Base-by-base conservation (phyloP, 2,113 vertebrate genomes). In the Athene noctua region DNA sequence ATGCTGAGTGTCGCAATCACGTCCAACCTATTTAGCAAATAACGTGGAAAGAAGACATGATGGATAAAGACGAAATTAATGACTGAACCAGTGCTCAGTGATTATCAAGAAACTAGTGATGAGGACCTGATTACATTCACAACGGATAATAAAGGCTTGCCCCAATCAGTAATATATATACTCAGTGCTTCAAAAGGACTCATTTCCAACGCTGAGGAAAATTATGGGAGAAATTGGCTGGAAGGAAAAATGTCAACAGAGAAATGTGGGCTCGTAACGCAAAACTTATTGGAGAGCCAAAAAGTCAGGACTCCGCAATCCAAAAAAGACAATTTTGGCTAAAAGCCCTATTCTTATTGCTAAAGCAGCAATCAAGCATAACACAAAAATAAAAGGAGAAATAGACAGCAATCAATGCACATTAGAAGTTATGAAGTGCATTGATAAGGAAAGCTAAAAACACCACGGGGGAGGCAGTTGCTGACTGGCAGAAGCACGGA, bases 101-200 rank as follows among this genome's bases (percentile, higher is more conserved):
- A 96, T 97, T 96, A 96, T 96, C 96, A 96, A 96, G 96, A 80
- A 96, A 96, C 95, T 93, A 94, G 95, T 96, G 96, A 97, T 96
- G 96, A 97, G 93, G 96, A 95, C 96, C 96, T 96, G 96, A 97
- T 97, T 97, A 96, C 96, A 96, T 93, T 96, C 96, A 96, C 90
- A 90, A 92, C 27, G 82, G 96, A 97, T 96, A 96, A 97, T 96
- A 96, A 97, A 96, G 95, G 96, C 96, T 96, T 93, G 94, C 96
- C 95, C 96, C 95, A 95, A 95, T 96, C 96, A 97, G 96, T 95
- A 96, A 96, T 96, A 96, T 88, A 95, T 96, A 94, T 94, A 96
- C 96, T 96, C 95, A 66, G 75, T 29, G 85, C 95, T 96, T 96
- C 94, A 90, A 88, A 96, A 96, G 93, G 94, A 97, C 92, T 96